These are phyloP conservation scores for Stenurella melanura DNA, from an alignment of 2,888 invertebrate genomes.

Conservation along the genomic window DNA sequence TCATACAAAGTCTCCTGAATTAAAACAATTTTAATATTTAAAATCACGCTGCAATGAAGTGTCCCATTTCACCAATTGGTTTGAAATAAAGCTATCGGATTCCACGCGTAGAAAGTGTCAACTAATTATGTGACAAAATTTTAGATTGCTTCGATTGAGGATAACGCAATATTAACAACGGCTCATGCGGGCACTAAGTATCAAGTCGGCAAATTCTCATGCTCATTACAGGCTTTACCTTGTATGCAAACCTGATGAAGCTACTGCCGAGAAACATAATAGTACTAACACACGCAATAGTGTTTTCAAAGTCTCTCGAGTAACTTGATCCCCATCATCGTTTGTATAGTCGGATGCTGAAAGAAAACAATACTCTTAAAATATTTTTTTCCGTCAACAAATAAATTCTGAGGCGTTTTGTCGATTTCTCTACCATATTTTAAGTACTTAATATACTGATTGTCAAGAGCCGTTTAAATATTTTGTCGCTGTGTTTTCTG, in stretches of 20 bases:
- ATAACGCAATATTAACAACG: conserved; percentile 6
- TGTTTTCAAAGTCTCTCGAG: conserved; percentile 8
- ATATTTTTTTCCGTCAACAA: not conserved
- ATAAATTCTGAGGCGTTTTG: conserved; percentile 10
- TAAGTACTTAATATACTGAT: conserved; percentile 1
- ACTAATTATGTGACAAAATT: conserved; percentile 15
- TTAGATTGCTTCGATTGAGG: conserved; percentile 4
- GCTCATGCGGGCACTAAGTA: conserved; percentile 1
- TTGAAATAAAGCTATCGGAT: not conserved
- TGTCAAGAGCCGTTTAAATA: not conserved
- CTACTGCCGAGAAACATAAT: conserved; percentile 42
- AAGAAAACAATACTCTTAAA: conserved; percentile 9
- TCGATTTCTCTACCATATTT: not conserved
- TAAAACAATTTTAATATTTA: not conserved
- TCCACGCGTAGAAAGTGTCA: not conserved
- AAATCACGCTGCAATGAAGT: too few relatives aligned
- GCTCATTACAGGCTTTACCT: conserved; percentile 38
- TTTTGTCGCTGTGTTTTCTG: not conserved
- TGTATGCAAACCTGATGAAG: conserved; percentile 42
- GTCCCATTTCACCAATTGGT: not conserved
- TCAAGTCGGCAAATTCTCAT: conserved; percentile 29
- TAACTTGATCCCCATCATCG: conserved; percentile 20
- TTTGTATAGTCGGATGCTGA: conserved; percentile 14
- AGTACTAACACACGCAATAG: conserved; percentile 39
- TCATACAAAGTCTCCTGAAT: not conserved